These are phyloP conservation scores for Falco peregrinus DNA, from an alignment of 2,797 vertebrate species.

Conservation along the genomic window DNA sequence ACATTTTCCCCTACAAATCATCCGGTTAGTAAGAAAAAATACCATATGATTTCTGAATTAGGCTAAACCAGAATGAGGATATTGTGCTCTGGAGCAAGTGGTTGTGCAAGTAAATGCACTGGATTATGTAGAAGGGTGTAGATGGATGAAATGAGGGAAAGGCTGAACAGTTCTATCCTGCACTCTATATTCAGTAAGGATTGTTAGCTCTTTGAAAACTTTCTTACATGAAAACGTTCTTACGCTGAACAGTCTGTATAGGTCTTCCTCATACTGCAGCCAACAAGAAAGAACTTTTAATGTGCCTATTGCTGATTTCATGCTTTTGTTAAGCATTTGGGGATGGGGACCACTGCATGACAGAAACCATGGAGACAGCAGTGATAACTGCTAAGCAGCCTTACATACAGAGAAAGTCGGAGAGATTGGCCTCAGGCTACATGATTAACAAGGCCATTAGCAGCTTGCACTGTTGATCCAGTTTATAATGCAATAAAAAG, in stretches of 20 bases:
- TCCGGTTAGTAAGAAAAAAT: not conserved
- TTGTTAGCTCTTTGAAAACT: not conserved
- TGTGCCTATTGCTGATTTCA: not conserved
- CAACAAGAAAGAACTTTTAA: not conserved
- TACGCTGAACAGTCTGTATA: not conserved
- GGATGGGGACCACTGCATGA: not conserved
- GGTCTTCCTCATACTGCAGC: not conserved
- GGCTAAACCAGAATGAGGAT: not conserved
- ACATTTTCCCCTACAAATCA: not conserved
- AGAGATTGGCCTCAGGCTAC: not conserved
- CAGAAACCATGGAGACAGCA: not conserved
- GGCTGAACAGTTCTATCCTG: not conserved
- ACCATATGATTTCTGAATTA: not conserved
- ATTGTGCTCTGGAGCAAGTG: not conserved
- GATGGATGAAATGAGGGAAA: not conserved
- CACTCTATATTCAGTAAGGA: not conserved
- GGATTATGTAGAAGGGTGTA: not conserved
- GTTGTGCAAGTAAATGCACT: not conserved
- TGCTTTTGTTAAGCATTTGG: not conserved
- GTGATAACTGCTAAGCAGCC: not conserved
- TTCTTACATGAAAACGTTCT: not conserved
- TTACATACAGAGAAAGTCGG: not conserved
- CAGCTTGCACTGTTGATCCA: not conserved
- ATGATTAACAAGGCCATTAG: not conserved
- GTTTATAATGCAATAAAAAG: not conserved